These are phyloP conservation scores for Dicyrtoma fusca DNA, from an alignment of 2,888 invertebrate species.

Conservation along the genomic window DNA sequence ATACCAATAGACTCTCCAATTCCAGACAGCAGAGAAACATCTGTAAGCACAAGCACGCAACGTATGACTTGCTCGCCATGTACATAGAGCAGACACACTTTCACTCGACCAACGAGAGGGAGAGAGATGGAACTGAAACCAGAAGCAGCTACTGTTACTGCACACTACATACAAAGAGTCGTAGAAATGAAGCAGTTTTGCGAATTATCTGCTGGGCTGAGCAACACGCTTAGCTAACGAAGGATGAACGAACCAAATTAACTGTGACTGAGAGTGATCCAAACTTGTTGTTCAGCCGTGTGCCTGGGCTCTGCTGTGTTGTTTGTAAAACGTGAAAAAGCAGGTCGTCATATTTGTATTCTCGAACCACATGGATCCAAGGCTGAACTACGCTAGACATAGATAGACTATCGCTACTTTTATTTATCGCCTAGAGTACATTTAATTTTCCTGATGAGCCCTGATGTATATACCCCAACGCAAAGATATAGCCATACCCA, in stretches of 20 bases:
- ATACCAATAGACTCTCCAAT: no score
- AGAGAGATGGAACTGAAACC: neutral
- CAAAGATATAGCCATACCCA: no score
- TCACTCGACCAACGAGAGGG: neutral
- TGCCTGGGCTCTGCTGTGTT: neutral
- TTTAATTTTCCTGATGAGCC: no score
- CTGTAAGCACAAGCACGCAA: neutral
- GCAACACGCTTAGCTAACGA: conserved; percentile 31
- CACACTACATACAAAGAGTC: neutral
- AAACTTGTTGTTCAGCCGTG: conserved; percentile 16
- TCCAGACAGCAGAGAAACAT: no score
- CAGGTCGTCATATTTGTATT: no score
- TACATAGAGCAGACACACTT: conserved; percentile 1
- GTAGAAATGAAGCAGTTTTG: conserved; percentile 50
- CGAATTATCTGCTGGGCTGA: conserved; percentile 47
- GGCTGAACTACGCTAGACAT: no score
- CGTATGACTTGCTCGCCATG: neutral
- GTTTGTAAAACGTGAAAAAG: neutral
- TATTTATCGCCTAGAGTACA: no score
- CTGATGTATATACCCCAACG: no score
- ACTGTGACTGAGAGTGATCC: conserved; percentile 34
- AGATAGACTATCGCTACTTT: no score
- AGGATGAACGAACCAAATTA: conserved; percentile 35
- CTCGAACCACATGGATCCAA: no score
- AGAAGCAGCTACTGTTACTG: neutral